Base-by-base conservation (phyloP, 2,113 vertebrate genomes). In the Mastomys coucha region DNA sequence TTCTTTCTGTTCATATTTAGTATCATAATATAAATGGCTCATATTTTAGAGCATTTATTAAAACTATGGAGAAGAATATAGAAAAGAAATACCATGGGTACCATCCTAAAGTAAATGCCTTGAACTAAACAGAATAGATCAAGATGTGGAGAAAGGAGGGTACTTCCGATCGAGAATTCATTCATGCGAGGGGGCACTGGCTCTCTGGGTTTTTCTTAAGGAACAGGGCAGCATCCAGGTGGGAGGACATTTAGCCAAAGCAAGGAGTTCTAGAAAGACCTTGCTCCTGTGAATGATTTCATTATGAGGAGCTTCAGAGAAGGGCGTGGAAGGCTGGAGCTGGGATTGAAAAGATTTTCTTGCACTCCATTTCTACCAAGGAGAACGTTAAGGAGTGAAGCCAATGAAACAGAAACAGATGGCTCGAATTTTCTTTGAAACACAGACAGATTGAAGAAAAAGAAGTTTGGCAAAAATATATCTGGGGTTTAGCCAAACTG, bases 371-470 rank as follows among this genome's bases (percentile, higher is more conserved):
- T 91, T 78, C 75, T 75, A 95, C 45, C 86, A 39, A 80, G 82
- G 75, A 91, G 45, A 88, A 63, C 78, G 92, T 84, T 87, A 56
- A 95, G 86, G 49, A 53, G 39, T 8, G 11, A 81, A 95, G 78
- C 77, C 94, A 95, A 73, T 11, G 91, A 88, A 96, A 95, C 28
- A 85, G 95, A 96, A 95, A 96, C 94, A 98, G 95, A 97, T 97
- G 96, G 97, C 86, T 94, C 45, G 36, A 39, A 65, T 92, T 96
- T 97, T 96, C 94, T 97, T 97, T 96, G 93, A 96, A 96, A 94
- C 73, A 11, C 53, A 96, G 96, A 97, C 92, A 97, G 95, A 98
- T 94, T 96, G 97, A 89, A 95, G 93, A 96, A 78, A 67, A 93
- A 76, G 69, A 88, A 77, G 53, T 88, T 87, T 98, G 96, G 97